Base-by-base conservation (phyloP, 2,888 invertebrate genomes). In the Ennomos erosarius region DNA sequence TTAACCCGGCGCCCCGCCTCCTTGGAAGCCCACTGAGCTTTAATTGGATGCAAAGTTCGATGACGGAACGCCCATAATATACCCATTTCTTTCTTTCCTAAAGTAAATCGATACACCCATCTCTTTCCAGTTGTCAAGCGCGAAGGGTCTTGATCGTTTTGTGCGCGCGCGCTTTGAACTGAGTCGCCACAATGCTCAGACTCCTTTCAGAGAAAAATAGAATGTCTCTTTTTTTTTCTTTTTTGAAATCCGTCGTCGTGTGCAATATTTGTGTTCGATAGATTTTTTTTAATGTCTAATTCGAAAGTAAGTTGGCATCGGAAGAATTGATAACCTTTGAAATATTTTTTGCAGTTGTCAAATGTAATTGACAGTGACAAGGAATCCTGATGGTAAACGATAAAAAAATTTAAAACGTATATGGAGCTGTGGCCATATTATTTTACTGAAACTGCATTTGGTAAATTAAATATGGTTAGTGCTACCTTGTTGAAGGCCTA, bases 181-280 rank as follows among this genome's bases (percentile, higher is more conserved):
- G 69, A 75, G 74, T 73, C 79, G 75, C 73, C 80, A 84, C 88
- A 85, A 88, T 83, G 89, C 88, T 82, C 81, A 80, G 79, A 69
- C 79, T 81, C 80, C 87, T 87, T 75, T 88, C 82, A 85, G 77
- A 88, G 90, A 88, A 90, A 90, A 90, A 89, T 89, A 87, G 81
- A 85, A 84, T 87, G 83, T 82, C 76, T 74, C 72, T 59, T 66
- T 65, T 81, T n/a, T 88, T 87, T 88, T 81, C 71, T 83, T 79
- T 74, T 81, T 73, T 65, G 59, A 64, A 73, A 70, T 62, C 75
- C 71, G 85, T 73, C 86, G 78, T 79, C 87, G 85, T 87, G 90
- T 91, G 90, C 90, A 86, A 92, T 91, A 90, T 91, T 90, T 88
- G 88, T 88, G 84, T 87, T 81, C 84, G 71, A 83, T 84, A 82